A percentile compares a stretch with the other conserved stretches of the same genome.
These are phyloP conservation scores for Platerodrilus igneus DNA, from an alignment of 2,888 invertebrate species.

Conservation along the genomic window DNA sequence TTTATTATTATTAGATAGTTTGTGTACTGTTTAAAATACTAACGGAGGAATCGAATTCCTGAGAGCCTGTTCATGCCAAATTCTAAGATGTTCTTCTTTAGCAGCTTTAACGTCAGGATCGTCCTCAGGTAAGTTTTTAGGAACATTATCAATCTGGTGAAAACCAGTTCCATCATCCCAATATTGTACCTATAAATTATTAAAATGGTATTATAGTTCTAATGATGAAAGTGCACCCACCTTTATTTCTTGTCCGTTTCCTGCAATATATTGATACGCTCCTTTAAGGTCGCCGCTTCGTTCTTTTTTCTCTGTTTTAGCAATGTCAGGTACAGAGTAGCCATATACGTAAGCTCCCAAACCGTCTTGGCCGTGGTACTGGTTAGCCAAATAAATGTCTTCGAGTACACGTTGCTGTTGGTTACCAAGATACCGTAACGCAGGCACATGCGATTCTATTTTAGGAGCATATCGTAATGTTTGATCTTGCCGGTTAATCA, in stretches of 20 bases:
- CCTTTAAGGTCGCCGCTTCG: slow-evolving; percentile 66
- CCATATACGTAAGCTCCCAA: slow-evolving; percentile 67
- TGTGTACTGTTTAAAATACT: slow-evolving; percentile 26
- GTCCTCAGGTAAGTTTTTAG: slow-evolving; percentile 61
- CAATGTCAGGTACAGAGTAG: slow-evolving; percentile 67
- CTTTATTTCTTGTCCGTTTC: slow-evolving; percentile 57
- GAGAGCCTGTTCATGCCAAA: slow-evolving; percentile 64
- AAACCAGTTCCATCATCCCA: slow-evolving; percentile 74
- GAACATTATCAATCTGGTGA: slow-evolving; percentile 71
- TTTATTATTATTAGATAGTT: slow-evolving; percentile 21
- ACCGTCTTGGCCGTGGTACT: slow-evolving; percentile 65
- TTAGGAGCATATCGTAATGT: slow-evolving; percentile 51
- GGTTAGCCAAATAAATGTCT: slow-evolving; percentile 65
- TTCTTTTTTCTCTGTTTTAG: slow-evolving; percentile 67
- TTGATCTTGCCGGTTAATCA: slow-evolving; percentile 49
- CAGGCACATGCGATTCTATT: slow-evolving; percentile 51
- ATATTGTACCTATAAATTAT: slow-evolving; percentile 55
- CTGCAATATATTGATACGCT: slow-evolving; percentile 65
- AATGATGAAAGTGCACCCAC: slow-evolving; percentile 39
- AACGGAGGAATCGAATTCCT: slow-evolving; percentile 43
- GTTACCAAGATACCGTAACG: slow-evolving; percentile 44
- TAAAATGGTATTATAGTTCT: neutral
- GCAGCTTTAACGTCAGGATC: slow-evolving; percentile 67
- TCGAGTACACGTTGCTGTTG: slow-evolving; percentile 63
- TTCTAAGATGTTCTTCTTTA: slow-evolving; percentile 62